Percentiles rank a stretch among this genome's conserved stretches.
These are phyloP conservation scores for Leptinotarsa haldemani DNA, from an alignment of 2,888 invertebrate genomes.

Conservation along the genomic window DNA sequence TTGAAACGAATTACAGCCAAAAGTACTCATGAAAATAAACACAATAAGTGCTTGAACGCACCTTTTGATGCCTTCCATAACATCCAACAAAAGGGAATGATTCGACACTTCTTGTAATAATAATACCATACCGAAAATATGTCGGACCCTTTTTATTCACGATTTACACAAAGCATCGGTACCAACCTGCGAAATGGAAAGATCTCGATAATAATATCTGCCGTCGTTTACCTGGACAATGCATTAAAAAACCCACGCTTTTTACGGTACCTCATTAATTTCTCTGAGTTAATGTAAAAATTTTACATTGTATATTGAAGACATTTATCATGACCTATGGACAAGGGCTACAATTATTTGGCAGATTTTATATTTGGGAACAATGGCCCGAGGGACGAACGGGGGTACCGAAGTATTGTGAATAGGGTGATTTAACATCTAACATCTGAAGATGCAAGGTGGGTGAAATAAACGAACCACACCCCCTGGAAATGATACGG, in stretches of 20 bases:
- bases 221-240: constrained; percentile 41
- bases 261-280: constrained; percentile 50
- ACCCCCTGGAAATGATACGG: constrained; percentile 52
- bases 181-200: constrained; percentile 34
- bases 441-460: constrained; percentile 60
- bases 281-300: constrained; percentile 40
- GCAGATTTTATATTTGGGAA: constrained; percentile 62
- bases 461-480: constrained; percentile 61
- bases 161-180: constrained; percentile 25
- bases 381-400: constrained; percentile 49
- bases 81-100: constrained; percentile 4
- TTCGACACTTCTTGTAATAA: constrained; percentile 12
- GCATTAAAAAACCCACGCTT: constrained; percentile 40
- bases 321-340: constrained; percentile 59
- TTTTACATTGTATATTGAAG: constrained; percentile 52
- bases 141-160: constrained; percentile 21
- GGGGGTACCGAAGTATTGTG: constrained; percentile 49
- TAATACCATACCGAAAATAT: constrained; percentile 3
- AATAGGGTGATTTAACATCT: constrained; percentile 55
- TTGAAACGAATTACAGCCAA: background rate
- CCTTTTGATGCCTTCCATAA: constrained; percentile 3
- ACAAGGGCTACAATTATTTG: constrained; percentile 61
- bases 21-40: constrained; percentile 10
- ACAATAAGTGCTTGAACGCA: constrained; percentile 5
- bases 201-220: constrained; percentile 40